Conservation (phyloP, 2,113 vertebrate genomes). For the Colaptes auratus region DNA sequence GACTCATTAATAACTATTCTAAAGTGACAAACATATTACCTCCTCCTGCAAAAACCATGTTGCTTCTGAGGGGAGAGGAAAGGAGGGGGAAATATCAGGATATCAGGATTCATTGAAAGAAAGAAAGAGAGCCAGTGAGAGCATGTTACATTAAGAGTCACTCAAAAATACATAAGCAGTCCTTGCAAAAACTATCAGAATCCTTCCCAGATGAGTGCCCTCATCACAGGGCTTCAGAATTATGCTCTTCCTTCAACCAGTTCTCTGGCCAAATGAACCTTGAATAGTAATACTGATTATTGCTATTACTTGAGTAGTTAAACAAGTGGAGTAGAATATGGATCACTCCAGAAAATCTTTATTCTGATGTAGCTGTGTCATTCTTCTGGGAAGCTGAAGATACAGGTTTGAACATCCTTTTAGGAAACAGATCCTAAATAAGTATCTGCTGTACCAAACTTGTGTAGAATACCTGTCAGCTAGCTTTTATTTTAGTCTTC, state of each 20-base stretch:
- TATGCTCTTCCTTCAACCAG: not conserved
- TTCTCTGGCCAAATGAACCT: not conserved
- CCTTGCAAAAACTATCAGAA: conserved; percentile 11
- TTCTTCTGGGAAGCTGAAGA: not conserved
- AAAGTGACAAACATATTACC: accelerated
- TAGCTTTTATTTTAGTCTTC: not conserved
- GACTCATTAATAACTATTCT: not conserved
- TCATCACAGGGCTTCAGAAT: not conserved
- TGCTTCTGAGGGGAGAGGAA: no score
- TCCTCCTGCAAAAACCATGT: not conserved
- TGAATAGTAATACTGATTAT: conserved; percentile 10
- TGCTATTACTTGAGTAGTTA: conserved; percentile 1
- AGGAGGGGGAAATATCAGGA: no score
- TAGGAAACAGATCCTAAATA: not conserved
- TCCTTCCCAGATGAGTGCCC: not conserved
- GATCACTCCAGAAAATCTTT: not conserved
- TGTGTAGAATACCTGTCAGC: not conserved
- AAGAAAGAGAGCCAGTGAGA: not conserved
- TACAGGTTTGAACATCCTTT: not conserved
- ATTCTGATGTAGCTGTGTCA: not conserved
- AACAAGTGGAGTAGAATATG: not conserved
- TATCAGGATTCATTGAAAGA: not conserved
- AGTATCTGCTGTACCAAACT: not conserved
- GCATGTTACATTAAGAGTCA: not conserved
- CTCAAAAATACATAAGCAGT: not conserved